Conservation (phyloP, 2,113 vertebrate genomes). For the Eonycteris spelaea region DNA sequence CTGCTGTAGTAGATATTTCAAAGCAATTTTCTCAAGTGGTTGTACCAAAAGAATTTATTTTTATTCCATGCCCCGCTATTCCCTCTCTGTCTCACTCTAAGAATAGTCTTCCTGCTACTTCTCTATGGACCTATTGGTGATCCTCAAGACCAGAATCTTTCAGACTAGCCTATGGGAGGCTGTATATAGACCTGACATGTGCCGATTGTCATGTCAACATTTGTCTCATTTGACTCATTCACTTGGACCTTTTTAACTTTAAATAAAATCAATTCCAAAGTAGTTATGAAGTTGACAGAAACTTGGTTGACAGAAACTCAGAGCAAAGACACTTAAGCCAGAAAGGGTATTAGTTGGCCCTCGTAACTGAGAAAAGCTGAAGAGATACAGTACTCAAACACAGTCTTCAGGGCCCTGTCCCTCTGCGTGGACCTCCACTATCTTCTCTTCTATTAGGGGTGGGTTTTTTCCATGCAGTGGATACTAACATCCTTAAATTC, state of each 20-base stretch:
- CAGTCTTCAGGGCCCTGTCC: neutral
- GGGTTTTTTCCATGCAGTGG: neutral
- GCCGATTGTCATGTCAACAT: neutral
- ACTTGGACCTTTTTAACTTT: neutral
- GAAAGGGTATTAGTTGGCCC: neutral
- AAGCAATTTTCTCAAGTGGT: neutral
- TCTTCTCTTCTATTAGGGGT: neutral
- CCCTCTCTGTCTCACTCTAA: neutral
- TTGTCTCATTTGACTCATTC: neutral
- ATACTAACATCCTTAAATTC: neutral
- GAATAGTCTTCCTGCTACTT: neutral
- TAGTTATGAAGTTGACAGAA: neutral
- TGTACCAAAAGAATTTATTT: neutral
- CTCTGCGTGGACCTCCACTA: neutral
- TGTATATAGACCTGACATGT: neutral
- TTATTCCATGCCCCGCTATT: neutral
- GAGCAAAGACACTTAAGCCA: neutral
- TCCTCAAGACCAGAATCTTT: neutral
- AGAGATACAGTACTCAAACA: neutral
- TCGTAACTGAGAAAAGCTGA: neutral
- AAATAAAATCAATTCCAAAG: neutral
- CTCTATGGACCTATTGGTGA: neutral
- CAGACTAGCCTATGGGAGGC: neutral
- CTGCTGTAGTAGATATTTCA: neutral
- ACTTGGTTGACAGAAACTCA: neutral